Percentiles rank a stretch among this genome's conserved stretches.
Evolutionary conservation across 2,113 vertebrate species (phyloP).

Genomic region (Malurus elegans): DNA sequence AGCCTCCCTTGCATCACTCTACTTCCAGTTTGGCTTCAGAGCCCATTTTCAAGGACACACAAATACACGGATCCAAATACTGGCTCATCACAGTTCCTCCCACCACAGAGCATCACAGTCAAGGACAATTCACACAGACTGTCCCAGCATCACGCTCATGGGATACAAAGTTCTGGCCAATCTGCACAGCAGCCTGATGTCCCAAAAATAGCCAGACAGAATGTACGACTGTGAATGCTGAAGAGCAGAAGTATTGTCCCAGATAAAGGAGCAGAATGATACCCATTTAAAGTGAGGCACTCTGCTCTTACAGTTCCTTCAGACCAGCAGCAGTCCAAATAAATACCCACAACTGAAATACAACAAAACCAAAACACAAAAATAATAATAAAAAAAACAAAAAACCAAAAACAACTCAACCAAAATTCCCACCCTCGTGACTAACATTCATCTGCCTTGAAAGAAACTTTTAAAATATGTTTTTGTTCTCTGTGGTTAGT

Average conservation of each 20-base stretch:
- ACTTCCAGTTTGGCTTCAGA: background rate
- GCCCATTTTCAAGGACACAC: background rate
- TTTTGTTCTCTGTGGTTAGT: constrained; percentile 49
- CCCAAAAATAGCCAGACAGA: background rate
- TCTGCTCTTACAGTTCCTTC: background rate
- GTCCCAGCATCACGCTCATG: background rate
- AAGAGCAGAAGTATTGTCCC: background rate
- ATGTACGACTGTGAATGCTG: fast-evolving
- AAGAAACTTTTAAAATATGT: constrained; percentile 39
- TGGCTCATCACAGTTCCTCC: background rate
- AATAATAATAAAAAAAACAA: background rate
- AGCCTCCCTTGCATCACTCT: background rate
- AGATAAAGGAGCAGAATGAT: background rate
- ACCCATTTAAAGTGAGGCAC: background rate
- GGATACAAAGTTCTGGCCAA: background rate
- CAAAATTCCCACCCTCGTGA: background rate
- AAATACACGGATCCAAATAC: background rate
- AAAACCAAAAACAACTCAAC: no score
- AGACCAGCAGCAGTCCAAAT: background rate
- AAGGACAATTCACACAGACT: background rate
- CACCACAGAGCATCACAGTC: background rate
- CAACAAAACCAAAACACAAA: background rate
- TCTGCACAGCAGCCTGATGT: background rate
- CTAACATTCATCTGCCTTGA: constrained; percentile 32
- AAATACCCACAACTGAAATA: background rate